Base-by-base conservation (phyloP, 2,113 vertebrate species). In the Oreochromis tanganicae region DNA sequence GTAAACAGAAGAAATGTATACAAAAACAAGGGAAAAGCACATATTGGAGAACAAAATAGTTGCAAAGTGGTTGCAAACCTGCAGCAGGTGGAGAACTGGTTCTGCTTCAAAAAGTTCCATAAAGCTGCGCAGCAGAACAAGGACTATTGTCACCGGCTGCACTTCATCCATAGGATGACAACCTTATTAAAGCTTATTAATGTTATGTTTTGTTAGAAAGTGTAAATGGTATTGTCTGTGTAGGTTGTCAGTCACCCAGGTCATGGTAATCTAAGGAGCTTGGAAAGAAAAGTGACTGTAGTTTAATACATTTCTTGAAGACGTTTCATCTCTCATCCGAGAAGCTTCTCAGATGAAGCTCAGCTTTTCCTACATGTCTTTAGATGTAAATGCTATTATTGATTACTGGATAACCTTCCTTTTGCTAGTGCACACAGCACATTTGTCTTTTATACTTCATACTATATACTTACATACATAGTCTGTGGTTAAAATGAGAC, bases 271-370 rank as follows among this genome's bases (percentile, higher is more conserved):
- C 32, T 63, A 12, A 63, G 59, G 32, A 63, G 59, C 32, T 3
- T 63, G 59, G 59, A 63, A 34, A 34, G 59, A 63, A 34, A 61
- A 61, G 29, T 19, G 29, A 63, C 9, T 36, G 17, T 63, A 63
- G 32, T 66, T 63, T 63, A n/a, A 63, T 36, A n/a, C 17, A 5
- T 63, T 66, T 66, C 32, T 61, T 34, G 29, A 61, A 61, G 57
- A 19, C 8, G 17, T 34, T 34, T 61, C 0, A 61, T 34, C 27
- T 63, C 0, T 63, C 1, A 2, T 19, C 59, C 1, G 16, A 63
- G 59, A 4, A 63, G 32, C 32, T 63, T 66, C 17, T 66, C 32
- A 36, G 61, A 63, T 7, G 17, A n/a, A 3, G 9, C 17, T 66
- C 61, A 66, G 17, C 32, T n/a, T 36, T 66, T 66, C 9, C 32